Evolutionary conservation across 2,888 invertebrate genomes (phyloP), one percentile per base, ranked within the genome.

Genomic region (Galerucella nymphaeae): DNA sequence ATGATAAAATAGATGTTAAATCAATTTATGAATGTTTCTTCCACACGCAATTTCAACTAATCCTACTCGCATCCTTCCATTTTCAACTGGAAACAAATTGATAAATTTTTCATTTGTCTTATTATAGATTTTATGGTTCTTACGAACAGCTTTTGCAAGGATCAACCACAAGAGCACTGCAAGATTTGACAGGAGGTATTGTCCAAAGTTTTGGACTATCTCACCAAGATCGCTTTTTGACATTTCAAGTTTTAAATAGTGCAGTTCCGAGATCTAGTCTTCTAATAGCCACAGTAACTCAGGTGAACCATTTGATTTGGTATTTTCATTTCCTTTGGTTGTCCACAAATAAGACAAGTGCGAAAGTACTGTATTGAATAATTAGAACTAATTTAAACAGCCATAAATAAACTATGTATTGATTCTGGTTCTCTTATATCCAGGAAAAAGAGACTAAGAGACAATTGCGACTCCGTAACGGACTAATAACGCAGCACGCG

Each of bases 161-260:
- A 75, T 89, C 90, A 75, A 90, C 90, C 70, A 92, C 93, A 53
- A 88, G 92, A 82, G 93, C 93, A 11, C 89, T 93, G 78, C 91
- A 93, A 85, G 93, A 92, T 83, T 87, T 94, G 76, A 91, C 93
- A 5, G 94, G 93, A 62, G 93, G 93, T 69, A 90, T 93, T 77
- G 92, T 93, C 76, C 93, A 93, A 87, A 91, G 92, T 85, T 93
- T 92, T 86, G 88, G 89, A 67, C 88, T 93, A 75, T 89, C 90
- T 71, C 89, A 89, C 74, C 91, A 91, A 83, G 91, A 92, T 82
- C 89, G 90, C 73, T 91, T 90, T 82, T 88, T 92, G 75, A 91
- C 92, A 41, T 90, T 90, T 83, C 92, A 91, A 87, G 86, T 88
- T 63, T 87, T 93, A 69, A 90, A 91, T 85, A 91, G 92, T 74